Evolutionary conservation across 2,888 invertebrate genomes (phyloP).

Genomic region (Lissocephala sabroskyi): DNA sequence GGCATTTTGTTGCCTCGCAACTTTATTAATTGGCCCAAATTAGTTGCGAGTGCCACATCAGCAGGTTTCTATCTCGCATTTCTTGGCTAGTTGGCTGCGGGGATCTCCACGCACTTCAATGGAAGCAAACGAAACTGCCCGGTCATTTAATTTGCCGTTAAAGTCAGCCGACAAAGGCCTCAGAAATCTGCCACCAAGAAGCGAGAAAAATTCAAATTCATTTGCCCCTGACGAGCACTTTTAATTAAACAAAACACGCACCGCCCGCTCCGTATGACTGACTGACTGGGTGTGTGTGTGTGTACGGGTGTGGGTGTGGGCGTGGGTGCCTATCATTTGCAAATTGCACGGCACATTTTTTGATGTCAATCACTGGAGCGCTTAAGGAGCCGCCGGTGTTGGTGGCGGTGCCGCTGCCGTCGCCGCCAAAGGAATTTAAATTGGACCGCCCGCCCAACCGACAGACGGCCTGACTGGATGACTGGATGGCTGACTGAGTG

Average conservation of each 20-base stretch:
- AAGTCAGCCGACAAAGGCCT: slow-evolving; percentile 16
- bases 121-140: no score
- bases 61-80: no score
- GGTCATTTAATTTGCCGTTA: slow-evolving; percentile 22
- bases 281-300: slow-evolving; percentile 20
- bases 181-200: neutral
- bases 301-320: slow-evolving; percentile 5
- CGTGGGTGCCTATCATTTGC: neutral
- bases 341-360: slow-evolving; percentile 21
- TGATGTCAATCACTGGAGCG: slow-evolving; percentile 66
- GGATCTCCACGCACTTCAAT: no score
- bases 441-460: no score
- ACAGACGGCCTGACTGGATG: slow-evolving; percentile 32
- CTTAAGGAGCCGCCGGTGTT: slow-evolving; percentile 56
- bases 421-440: slow-evolving; percentile 61
- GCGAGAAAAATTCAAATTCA: slow-evolving; percentile 2
- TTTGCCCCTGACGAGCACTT: slow-evolving; percentile 44
- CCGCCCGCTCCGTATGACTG: neutral
- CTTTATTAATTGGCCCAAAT: no score
- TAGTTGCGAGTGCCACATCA: no score
- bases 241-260: slow-evolving; percentile 34
- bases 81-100: no score
- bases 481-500: slow-evolving; percentile 10
- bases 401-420: no score
- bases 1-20: no score